Evolutionary conservation across 1,140 invertebrate genomes (phyloP).

Genomic region (Drosophila nebulosa): DNA sequence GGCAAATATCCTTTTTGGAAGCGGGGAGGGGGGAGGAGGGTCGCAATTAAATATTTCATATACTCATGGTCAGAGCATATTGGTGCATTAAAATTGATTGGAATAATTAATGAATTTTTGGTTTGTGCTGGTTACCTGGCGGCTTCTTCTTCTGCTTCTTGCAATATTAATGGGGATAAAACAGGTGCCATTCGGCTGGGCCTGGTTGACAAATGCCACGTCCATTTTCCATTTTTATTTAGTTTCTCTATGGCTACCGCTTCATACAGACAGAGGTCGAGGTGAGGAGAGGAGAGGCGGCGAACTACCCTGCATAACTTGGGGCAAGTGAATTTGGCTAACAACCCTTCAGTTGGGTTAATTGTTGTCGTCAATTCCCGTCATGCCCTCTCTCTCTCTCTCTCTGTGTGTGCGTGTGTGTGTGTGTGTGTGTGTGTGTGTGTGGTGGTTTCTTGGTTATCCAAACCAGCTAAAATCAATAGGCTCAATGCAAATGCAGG

Average conservation of each 20-base stretch:
- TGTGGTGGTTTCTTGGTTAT: not conserved
- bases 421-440: not conserved
- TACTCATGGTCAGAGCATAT: not conserved
- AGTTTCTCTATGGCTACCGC: conserved; percentile 6
- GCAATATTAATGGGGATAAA: not conserved
- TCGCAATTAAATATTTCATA: not conserved
- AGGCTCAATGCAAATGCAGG: conserved; percentile 10
- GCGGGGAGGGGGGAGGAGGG: no score
- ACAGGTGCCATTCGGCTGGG: not conserved
- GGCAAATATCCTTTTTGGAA: no score
- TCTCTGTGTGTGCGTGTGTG: not conserved
- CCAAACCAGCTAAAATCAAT: conserved; percentile 18
- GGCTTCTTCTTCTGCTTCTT: not conserved
- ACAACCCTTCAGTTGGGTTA: not conserved
- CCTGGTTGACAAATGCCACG: not conserved
- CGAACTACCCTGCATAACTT: not conserved
- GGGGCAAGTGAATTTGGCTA: not conserved
- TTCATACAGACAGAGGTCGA: not conserved
- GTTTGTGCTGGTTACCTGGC: no score
- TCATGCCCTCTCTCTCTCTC: no score
- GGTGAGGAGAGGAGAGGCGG: no score
- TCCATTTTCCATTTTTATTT: not conserved
- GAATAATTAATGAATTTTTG: not conserved
- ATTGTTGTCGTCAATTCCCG: not conserved
- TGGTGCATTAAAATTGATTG: not conserved